A percentile compares a stretch with the other conserved stretches of the same genome.
These are phyloP conservation scores for Cyanoliseus patagonus DNA, from an alignment of 2,113 vertebrate species.

Conservation along the genomic window DNA sequence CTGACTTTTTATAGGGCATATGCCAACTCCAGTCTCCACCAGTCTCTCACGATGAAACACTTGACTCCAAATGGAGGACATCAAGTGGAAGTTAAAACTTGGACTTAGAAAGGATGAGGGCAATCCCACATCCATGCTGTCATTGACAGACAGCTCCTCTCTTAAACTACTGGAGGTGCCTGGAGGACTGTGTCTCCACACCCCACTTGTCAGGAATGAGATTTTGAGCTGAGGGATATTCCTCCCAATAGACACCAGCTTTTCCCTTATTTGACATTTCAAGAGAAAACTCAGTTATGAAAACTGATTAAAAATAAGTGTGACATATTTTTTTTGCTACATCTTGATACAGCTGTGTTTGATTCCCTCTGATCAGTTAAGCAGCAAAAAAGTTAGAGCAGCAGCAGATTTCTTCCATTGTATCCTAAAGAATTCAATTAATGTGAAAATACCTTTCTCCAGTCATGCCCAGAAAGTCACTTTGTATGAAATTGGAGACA, in stretches of 20 bases:
- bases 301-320: not conserved
- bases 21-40: not conserved
- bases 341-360: not conserved
- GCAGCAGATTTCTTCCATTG: not conserved
- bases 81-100: not conserved
- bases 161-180: not conserved
- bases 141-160: not conserved
- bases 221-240: not conserved
- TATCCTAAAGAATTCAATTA: not conserved
- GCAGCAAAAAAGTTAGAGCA: not conserved
- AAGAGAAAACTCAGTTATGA: not conserved
- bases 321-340: not conserved
- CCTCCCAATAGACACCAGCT: not conserved
- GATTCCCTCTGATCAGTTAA: not conserved
- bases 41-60: not conserved
- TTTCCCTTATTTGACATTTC: not conserved
- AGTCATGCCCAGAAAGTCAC: not conserved
- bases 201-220: not conserved
- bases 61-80: not conserved
- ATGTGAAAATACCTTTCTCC: not conserved
- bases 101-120: not conserved
- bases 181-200: not conserved
- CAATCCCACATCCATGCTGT: not conserved
- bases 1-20: rapidly evolving
- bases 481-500: not conserved